These are phyloP conservation scores for Chelonia mydas DNA, from an alignment of 2,797 vertebrate species.

Conservation along the genomic window DNA sequence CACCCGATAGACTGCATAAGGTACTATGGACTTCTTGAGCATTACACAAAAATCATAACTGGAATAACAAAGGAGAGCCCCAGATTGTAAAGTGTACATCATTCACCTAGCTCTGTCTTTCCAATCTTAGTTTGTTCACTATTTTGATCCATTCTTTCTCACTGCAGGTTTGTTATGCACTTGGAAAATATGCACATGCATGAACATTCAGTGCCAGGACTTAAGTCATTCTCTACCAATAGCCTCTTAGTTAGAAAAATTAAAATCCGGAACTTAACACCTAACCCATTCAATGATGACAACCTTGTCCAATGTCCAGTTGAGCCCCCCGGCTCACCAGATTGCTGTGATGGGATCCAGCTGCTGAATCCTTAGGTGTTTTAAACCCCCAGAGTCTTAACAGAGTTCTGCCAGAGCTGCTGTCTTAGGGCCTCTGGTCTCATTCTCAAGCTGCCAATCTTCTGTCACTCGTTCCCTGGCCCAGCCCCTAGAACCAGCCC, in stretches of 20 bases:
- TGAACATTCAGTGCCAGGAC: background rate
- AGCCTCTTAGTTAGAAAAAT: background rate
- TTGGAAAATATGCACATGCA: background rate
- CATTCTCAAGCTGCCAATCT: no score
- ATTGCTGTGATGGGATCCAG: no score
- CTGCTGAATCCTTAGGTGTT: no score
- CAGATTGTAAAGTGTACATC: background rate
- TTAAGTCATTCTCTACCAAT: background rate
- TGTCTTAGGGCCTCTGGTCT: no score
- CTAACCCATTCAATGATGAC: background rate
- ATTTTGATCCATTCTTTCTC: background rate
- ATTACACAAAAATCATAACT: background rate
- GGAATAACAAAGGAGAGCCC: background rate
- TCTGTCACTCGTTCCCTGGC: no score
- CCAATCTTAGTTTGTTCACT: background rate
- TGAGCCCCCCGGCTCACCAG: no score
- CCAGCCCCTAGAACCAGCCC: no score
- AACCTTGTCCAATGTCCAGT: no score
- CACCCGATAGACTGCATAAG: constrained; percentile 87
- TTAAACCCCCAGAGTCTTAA: no score
- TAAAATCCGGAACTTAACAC: background rate
- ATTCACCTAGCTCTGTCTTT: background rate
- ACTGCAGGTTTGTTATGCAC: background rate
- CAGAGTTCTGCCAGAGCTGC: no score
- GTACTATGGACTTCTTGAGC: constrained; percentile 61